Conservation (phyloP, 2,797 vertebrate species). For the Chromobotia macracanthus region DNA sequence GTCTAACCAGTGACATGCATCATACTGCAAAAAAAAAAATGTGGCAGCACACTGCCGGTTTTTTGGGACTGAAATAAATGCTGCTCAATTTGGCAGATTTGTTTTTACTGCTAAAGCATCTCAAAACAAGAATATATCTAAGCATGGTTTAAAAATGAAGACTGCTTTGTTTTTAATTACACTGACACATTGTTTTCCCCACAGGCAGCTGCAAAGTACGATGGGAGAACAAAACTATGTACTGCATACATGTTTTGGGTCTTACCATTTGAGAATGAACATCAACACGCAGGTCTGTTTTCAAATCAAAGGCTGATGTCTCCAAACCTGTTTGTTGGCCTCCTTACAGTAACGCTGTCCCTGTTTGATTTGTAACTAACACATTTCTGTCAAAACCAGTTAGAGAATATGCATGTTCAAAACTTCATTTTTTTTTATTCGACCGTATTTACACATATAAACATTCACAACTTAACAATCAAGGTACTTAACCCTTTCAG, state of each 20-base stretch:
- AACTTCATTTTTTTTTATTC: conserved; percentile 46
- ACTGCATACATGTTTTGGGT: conserved; percentile 90
- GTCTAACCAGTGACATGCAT: conserved; percentile 84
- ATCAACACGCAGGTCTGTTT: not conserved
- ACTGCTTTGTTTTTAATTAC: not conserved
- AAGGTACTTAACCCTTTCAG: conserved; percentile 61
- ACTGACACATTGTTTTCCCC: no score
- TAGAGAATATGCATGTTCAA: conserved; percentile 3
- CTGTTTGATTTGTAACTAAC: not conserved
- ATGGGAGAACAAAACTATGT: conserved; percentile 97
- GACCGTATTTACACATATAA: conserved; percentile 61
- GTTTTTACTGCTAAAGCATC: not conserved
- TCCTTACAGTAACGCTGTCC: no score
- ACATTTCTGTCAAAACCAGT: not conserved
- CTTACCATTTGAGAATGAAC: conserved; percentile 81
- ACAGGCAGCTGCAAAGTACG: conserved; percentile 91
- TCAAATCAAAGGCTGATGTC: not conserved
- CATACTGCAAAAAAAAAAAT: conserved; percentile 96
- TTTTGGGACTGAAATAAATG: conserved; percentile 86
- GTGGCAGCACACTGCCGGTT: conserved; percentile 95
- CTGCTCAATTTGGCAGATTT: no score
- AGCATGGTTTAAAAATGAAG: not conserved
- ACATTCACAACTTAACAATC: conserved; percentile 50
- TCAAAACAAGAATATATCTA: not conserved
- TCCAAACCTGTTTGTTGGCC: not conserved